Evolutionary conservation across 2,888 invertebrate species (phyloP).

Genomic region (Spodoptera littoralis): DNA sequence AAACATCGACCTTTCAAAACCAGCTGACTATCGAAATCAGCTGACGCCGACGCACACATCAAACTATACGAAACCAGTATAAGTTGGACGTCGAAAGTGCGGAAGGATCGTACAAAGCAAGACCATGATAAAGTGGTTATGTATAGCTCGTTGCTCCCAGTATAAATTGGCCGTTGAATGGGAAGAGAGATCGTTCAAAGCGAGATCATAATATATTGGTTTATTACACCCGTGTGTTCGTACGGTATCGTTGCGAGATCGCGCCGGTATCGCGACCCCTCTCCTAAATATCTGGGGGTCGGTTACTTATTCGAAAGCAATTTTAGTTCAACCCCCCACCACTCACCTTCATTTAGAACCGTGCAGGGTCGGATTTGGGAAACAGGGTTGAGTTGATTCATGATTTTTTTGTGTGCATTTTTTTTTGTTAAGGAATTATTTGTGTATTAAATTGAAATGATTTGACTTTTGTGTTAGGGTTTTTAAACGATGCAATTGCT

Average conservation of each 20-base stretch:
- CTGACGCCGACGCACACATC: constrained; percentile 7
- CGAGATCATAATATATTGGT: too few relatives aligned
- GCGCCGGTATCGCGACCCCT: constrained; percentile 46
- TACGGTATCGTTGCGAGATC: constrained; percentile 23
- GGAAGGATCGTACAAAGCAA: too few relatives aligned
- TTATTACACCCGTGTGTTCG: not conserved
- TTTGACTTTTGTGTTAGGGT: too few relatives aligned
- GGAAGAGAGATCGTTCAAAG: too few relatives aligned
- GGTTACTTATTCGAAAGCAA: constrained; percentile 88
- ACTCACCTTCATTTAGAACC: constrained; percentile 79
- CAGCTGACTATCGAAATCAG: constrained; percentile 36
- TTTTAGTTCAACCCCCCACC: constrained; percentile 78
- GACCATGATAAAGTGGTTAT: too few relatives aligned
- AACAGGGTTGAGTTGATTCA: not conserved
- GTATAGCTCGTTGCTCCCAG: too few relatives aligned
- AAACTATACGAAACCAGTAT: too few relatives aligned
- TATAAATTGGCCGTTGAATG: too few relatives aligned
- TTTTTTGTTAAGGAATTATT: too few relatives aligned
- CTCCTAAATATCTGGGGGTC: constrained; percentile 67
- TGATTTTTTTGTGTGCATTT: not conserved
- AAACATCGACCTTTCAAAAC: not conserved
- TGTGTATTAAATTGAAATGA: too few relatives aligned
- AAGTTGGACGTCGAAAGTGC: too few relatives aligned
- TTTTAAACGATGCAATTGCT: too few relatives aligned
- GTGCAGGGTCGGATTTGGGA: constrained; percentile 67